Evolutionary conservation across 2,797 vertebrate genomes (phyloP).

Genomic region (Phalanger gymnotis): DNA sequence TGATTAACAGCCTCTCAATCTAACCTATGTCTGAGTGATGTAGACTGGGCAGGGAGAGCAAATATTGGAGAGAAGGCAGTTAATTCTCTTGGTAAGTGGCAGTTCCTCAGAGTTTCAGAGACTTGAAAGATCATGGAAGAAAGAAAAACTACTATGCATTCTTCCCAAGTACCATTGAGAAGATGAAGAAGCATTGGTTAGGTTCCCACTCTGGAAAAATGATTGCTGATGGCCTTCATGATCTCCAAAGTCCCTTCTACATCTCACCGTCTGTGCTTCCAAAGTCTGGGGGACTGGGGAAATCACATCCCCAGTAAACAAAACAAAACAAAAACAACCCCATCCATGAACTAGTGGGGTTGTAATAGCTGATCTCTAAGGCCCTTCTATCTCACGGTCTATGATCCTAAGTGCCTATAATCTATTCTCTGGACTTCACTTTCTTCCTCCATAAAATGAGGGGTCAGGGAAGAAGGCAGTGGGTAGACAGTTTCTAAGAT

Average conservation of each 20-base stretch:
- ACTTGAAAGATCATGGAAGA: background rate
- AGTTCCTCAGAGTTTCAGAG: background rate
- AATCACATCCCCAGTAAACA: background rate
- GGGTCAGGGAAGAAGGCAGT: background rate
- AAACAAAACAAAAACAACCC: background rate
- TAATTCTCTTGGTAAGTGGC: background rate
- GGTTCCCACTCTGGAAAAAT: background rate
- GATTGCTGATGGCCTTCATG: background rate
- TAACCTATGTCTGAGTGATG: background rate
- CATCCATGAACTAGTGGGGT: background rate
- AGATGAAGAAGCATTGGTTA: background rate
- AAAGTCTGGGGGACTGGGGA: background rate
- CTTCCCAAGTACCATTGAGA: background rate
- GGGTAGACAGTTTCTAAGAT: background rate
- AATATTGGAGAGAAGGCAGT: background rate
- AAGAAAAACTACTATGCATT: background rate
- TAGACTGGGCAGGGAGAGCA: background rate
- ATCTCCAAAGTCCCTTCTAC: background rate
- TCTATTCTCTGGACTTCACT: background rate
- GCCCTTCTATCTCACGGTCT: background rate
- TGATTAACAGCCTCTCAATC: background rate
- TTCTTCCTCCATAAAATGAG: background rate
- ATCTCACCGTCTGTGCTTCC: background rate
- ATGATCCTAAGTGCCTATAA: background rate
- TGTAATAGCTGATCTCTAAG: background rate